phyloP scores from a whole-genome alignment of 1,140 invertebrate species.

The Galendromus occidentalis region DNA sequence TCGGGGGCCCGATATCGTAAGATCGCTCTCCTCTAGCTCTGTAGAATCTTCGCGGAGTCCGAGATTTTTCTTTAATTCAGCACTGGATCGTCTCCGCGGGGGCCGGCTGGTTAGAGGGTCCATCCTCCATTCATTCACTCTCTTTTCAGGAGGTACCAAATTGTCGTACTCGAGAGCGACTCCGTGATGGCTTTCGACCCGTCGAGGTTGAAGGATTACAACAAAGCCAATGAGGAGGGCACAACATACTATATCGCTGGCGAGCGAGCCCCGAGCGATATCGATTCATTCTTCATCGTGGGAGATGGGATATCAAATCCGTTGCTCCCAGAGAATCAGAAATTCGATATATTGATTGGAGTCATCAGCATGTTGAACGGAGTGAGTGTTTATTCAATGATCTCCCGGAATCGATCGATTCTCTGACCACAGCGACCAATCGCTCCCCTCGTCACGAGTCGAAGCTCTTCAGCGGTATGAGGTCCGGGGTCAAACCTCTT shows the following conservation, averaged over 20 bases:
- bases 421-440: neutral
- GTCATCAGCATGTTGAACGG: constrained; percentile 44
- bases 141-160: constrained; percentile 43
- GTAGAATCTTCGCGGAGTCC: constrained; percentile 1
- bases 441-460: neutral
- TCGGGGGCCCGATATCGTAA: constrained; percentile 17
- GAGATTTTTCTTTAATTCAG: constrained; percentile 30
- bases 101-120: constrained; percentile 33
- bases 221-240: constrained; percentile 35
- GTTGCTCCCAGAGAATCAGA: constrained; percentile 39
- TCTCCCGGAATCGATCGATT: constrained; percentile 14
- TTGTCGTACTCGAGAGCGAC: constrained; percentile 46
- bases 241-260: constrained; percentile 57
- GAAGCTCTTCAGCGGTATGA: neutral
- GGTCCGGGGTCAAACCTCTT: neutral
- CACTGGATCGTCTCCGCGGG: constrained; percentile 40
- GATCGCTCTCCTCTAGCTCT: neutral
- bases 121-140: constrained; percentile 39
- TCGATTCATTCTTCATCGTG: constrained; percentile 42
- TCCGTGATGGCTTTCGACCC: constrained; percentile 37
- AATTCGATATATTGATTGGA: constrained; percentile 49
- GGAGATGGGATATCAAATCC: constrained; percentile 61
- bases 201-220: constrained; percentile 36
- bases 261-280: constrained; percentile 38
- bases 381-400: constrained; percentile 29